Evolutionary conservation across 2,113 vertebrate genomes (phyloP).

Genomic region (Phylloscopus trochiloides): DNA sequence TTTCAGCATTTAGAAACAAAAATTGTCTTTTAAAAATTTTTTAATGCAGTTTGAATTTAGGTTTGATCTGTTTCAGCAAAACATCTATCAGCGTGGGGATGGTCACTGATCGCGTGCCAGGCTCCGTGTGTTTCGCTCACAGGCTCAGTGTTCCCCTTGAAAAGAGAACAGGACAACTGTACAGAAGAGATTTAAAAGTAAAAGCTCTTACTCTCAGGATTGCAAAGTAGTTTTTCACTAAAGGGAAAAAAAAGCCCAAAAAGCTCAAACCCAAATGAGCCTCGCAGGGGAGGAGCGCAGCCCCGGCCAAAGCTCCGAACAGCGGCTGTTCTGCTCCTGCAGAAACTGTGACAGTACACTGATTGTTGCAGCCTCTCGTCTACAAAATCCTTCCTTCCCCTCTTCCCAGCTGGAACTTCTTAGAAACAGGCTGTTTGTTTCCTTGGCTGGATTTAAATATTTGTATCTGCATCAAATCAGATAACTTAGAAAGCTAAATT

Average conservation of each 20-base stretch:
- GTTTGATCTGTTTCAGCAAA: background rate
- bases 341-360: background rate
- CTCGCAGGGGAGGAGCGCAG: background rate
- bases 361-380: background rate
- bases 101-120: background rate
- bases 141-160: background rate
- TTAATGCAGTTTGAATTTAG: background rate
- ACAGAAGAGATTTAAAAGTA: background rate
- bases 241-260: rapidly evolving
- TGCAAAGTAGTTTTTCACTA: background rate
- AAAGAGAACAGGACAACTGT: background rate
- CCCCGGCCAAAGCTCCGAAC: background rate
- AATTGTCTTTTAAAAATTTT: rapidly evolving
- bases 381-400: background rate
- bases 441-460: constrained; percentile 29
- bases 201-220: background rate
- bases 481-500: constrained; percentile 46
- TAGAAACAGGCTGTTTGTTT: constrained; percentile 8
- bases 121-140: rapidly evolving
- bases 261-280: background rate
- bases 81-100: rapidly evolving
- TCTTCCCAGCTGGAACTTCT: constrained; percentile 10
- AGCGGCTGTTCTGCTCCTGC: background rate
- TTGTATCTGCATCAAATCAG: constrained; percentile 56
- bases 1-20: background rate